Conservation (phyloP, 2,113 vertebrate genomes). For the Urocynchramus pylzowi region DNA sequence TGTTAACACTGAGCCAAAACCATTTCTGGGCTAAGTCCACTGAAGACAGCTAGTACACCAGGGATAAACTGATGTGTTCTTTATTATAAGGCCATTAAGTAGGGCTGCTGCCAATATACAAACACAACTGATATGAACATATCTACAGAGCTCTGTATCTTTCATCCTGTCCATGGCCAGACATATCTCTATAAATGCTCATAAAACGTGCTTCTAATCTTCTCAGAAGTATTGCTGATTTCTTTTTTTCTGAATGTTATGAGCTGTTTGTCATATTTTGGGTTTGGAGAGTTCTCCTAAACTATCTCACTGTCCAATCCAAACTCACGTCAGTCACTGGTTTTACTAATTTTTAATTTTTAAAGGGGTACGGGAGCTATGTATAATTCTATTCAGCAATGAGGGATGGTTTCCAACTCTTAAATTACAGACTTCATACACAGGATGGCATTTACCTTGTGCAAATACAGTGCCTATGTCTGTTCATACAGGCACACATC, state of each 20-base stretch:
- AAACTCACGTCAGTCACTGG: not conserved
- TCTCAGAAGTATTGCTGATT: not conserved
- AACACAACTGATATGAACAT: not conserved
- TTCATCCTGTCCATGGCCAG: not conserved
- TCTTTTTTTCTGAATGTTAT: not conserved
- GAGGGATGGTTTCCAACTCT: not conserved
- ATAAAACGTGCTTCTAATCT: not conserved
- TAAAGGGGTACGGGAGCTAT: not conserved
- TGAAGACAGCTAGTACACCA: not conserved
- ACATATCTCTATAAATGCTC: not conserved
- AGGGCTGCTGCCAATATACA: not conserved
- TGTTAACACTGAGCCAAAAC: conserved; percentile 12
- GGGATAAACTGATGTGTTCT: not conserved
- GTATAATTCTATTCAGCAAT: not conserved
- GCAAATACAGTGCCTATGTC: not conserved
- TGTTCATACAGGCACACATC: not conserved
- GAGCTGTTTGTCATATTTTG: not conserved
- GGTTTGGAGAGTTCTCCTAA: not conserved
- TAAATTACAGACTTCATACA: not conserved
- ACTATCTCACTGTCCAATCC: not conserved
- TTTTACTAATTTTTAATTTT: not conserved
- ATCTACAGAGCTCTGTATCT: not conserved
- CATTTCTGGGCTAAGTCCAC: not conserved
- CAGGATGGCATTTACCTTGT: not conserved
- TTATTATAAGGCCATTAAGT: not conserved